Base-by-base conservation (phyloP, 2,888 invertebrate species). In the Coelopa pilipes region DNA sequence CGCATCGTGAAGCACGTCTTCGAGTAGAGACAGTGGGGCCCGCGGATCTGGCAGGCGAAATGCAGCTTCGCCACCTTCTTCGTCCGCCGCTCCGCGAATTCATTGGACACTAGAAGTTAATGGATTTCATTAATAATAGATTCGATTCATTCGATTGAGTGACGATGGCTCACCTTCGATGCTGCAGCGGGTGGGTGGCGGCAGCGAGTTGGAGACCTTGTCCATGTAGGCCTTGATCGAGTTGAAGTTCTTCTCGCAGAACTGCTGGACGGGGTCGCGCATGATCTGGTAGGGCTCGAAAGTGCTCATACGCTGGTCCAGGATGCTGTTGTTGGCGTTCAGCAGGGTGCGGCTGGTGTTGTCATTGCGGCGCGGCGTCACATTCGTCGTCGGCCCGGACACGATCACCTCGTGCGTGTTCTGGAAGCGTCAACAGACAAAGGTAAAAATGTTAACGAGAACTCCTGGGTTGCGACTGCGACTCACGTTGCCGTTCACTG, bases 141-240 rank as follows among this genome's bases (percentile, higher is more conserved):
- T 13, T 13, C 21, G 7, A 13, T 0, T 49, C 13, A 11, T 13
- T 53, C 53, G 3, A 53, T 49, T 53, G 53, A 7, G 53, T 4
- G 34, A 34, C 34, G 34, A 34, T 4, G 34, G 7, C 19, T 13
- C 85, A 93, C 96, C 96, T 90, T 97, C 97, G 78, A 97, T 96
- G 57, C 96, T 96, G 86, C 97, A 97, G 85, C 96, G 95, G 5
- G 95, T 94, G 0, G 98, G 97, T 59, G 97, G 93, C 15, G 97
- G 97, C 82, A 97, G 90, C 82, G 93, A 90, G 76, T 94, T 89
- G 46, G 93, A 93, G 7, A 97, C 92, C 83, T 94, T 94, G 80
- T 94, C 94, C 93, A 98, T 96, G 83, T 95, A 98, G 21, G 92
- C 90, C 86, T 96, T 95, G 74, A 98, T 97, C 86, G 96, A 97